These are phyloP conservation scores for Dicaeum eximium DNA, from an alignment of 2,113 vertebrate species.

Conservation along the genomic window DNA sequence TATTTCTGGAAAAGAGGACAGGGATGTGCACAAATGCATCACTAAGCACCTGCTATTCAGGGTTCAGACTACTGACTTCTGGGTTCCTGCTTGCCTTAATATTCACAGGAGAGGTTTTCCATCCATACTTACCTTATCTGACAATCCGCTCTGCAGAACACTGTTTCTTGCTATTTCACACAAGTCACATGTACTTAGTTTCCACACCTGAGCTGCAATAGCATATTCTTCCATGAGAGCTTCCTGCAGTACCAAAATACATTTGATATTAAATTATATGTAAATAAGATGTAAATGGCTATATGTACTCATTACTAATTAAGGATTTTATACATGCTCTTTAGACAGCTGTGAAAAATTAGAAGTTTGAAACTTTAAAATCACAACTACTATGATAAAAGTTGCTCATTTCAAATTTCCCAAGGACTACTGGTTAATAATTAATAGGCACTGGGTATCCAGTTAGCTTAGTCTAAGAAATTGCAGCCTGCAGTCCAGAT, in stretches of 20 bases:
- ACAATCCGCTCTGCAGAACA: conserved; percentile 91
- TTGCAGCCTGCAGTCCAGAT: background rate
- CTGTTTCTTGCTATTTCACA: conserved; percentile 98
- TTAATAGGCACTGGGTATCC: background rate
- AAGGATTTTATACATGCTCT: background rate
- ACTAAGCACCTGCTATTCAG: background rate
- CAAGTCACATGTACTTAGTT: conserved; percentile 93
- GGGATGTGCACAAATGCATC: background rate
- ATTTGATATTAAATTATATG: background rate
- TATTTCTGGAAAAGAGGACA: background rate
- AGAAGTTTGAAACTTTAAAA: conserved; percentile 5
- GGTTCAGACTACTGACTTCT: background rate
- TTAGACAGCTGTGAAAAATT: conserved; percentile 20
- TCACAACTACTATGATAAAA: background rate
- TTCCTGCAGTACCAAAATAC: conserved; percentile 76
- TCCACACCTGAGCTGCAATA: conserved; percentile 97
- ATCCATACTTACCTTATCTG: conserved; percentile 81
- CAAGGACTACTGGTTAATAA: background rate
- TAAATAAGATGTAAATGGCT: background rate
- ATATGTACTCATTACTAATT: background rate
- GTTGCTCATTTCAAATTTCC: background rate
- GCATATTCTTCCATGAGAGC: conserved; percentile 97
- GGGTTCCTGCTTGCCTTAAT: background rate
- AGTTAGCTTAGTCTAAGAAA: background rate
- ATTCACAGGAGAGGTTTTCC: background rate